Evolutionary conservation across 2,888 invertebrate species (phyloP).

Genomic region (Brachypalpus laphriformis): DNA sequence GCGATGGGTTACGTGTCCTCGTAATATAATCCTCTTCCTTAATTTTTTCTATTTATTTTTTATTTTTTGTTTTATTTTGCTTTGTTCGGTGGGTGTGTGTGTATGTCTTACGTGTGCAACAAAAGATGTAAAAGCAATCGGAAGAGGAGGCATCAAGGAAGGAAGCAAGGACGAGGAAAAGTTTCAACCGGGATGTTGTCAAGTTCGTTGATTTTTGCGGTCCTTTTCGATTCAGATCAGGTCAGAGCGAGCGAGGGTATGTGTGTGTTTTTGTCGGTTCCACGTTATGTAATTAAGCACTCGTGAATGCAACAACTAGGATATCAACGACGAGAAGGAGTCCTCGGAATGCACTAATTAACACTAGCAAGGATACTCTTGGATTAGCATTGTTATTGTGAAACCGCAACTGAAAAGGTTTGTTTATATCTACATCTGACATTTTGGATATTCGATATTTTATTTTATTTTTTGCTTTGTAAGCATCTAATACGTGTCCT

Average conservation of each 20-base stretch:
- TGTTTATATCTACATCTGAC: conserved; percentile 48
- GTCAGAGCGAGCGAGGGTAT: conserved; percentile 1
- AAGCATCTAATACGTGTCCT: conserved; percentile 12
- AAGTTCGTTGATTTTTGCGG: conserved; percentile 44
- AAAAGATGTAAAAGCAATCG: conserved; percentile 40
- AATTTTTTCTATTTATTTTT: background rate
- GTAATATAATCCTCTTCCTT: conserved; percentile 56
- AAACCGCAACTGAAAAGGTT: conserved; percentile 64
- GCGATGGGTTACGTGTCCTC: conserved; percentile 67
- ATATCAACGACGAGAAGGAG: background rate
- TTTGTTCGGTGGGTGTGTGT: conserved; percentile 8
- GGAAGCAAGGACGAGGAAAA: conserved; percentile 18
- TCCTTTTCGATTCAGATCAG: conserved; percentile 43
- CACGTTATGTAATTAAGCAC: conserved; percentile 58
- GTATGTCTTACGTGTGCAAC: conserved; percentile 14
- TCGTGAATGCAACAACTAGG: background rate
- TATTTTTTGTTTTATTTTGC: conserved; percentile 6
- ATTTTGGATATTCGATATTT: background rate
- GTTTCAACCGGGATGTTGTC: conserved; percentile 56
- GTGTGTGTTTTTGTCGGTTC: conserved; percentile 11
- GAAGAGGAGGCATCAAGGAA: conserved; percentile 25
- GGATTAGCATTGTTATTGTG: conserved; percentile 25
- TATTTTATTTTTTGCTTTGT: background rate
- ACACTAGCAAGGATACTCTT: conserved; percentile 34
- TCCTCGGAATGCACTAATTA: conserved; percentile 41